phyloP scores from a whole-genome alignment of 2,113 vertebrate species.

The Apteryx owenii region DNA sequence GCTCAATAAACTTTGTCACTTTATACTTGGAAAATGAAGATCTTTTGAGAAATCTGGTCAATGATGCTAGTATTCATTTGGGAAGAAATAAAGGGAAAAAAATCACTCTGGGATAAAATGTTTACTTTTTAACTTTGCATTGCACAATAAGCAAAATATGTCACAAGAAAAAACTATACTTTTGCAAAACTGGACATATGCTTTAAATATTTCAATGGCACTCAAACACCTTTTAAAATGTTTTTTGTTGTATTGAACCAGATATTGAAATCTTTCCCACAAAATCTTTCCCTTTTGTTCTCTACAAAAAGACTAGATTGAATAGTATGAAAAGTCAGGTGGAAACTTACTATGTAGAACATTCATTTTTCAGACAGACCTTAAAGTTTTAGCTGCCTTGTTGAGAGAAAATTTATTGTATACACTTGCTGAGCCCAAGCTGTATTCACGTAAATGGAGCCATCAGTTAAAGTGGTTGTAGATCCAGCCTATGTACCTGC shows the following conservation, averaged over 20 bases:
- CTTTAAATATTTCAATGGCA: background rate
- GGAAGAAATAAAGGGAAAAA: background rate
- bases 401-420: background rate
- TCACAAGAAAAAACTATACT: background rate
- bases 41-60: background rate
- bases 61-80: background rate
- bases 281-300: background rate
- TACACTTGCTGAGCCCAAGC: background rate
- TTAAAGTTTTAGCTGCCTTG: background rate
- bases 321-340: background rate
- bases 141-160: background rate
- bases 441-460: too few relatives aligned
- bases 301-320: background rate
- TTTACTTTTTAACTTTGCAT: background rate
- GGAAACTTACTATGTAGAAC: background rate
- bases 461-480: background rate
- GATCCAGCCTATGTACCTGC: fast-evolving
- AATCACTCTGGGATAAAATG: background rate
- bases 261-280: background rate
- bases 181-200: background rate
- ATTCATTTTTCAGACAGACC: background rate
- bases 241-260: background rate
- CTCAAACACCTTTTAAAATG: background rate
- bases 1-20: background rate
- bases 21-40: background rate